Percentiles rank a stretch among this genome's conserved stretches.
These are phyloP conservation scores for Perodicticus potto DNA, from an alignment of 2,797 vertebrate species.

Conservation along the genomic window DNA sequence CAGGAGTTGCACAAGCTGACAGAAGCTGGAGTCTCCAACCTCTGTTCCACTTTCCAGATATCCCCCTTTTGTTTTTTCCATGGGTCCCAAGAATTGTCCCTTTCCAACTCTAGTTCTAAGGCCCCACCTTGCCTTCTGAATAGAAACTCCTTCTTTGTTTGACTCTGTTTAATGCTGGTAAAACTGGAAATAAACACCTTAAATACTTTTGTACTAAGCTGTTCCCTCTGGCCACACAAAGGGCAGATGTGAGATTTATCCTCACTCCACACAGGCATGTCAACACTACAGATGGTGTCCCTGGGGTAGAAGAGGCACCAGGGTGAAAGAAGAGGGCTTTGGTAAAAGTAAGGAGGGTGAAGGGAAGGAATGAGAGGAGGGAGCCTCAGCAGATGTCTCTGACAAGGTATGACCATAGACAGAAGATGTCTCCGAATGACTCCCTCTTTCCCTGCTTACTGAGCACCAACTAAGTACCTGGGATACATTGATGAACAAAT, in stretches of 20 bases:
- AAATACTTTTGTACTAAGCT: background rate
- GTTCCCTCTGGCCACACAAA: background rate
- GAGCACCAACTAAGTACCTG: background rate
- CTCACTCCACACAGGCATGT: background rate
- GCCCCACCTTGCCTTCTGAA: background rate
- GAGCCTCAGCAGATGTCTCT: background rate
- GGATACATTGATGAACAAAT: background rate
- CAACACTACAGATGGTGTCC: accelerated
- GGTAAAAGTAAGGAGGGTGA: background rate
- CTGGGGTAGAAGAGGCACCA: background rate
- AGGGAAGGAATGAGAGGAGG: background rate
- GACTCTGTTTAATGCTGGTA: background rate
- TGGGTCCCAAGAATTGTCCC: background rate
- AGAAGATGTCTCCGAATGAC: background rate
- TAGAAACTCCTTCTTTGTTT: background rate
- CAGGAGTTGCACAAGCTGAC: background rate
- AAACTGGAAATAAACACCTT: background rate
- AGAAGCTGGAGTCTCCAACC: background rate
- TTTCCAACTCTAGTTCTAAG: background rate
- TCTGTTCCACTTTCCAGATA: background rate
- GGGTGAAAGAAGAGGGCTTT: background rate
- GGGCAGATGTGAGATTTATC: background rate
- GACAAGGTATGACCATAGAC: background rate
- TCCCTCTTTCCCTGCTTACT: background rate
- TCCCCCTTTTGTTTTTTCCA: background rate